Percentiles rank a stretch among this genome's conserved stretches.
These are phyloP conservation scores for Hemiprocne comata DNA, from an alignment of 2,113 vertebrate species.

Conservation along the genomic window DNA sequence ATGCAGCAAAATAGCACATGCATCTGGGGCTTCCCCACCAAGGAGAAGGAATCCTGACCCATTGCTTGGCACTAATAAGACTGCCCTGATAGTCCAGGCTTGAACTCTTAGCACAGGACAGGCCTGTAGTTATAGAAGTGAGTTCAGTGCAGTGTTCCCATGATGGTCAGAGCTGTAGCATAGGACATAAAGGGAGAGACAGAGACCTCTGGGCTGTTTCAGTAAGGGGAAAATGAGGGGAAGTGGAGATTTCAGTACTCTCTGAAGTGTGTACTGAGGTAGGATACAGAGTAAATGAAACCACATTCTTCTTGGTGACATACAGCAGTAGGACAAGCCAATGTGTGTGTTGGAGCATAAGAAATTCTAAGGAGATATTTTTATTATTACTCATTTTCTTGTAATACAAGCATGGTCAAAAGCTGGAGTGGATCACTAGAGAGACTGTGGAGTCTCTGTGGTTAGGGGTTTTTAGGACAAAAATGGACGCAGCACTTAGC, in stretches of 20 bases:
- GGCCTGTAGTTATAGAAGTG: neutral
- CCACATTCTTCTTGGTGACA: neutral
- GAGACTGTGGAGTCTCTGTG: neutral
- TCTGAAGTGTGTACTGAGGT: neutral
- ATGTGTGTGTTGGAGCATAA: neutral
- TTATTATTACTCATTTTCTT: neutral
- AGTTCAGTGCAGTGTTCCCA: neutral
- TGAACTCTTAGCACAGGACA: neutral
- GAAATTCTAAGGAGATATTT: neutral
- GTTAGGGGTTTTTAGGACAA: neutral
- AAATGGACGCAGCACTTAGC: neutral
- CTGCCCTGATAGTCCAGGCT: neutral
- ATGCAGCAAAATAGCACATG: neutral
- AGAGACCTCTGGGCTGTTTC: neutral
- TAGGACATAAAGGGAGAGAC: accelerated
- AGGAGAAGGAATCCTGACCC: neutral
- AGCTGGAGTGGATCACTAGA: neutral
- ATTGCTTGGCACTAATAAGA: neutral
- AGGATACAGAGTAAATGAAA: neutral
- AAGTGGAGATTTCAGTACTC: neutral
- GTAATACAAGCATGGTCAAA: accelerated
- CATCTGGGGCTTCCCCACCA: neutral
- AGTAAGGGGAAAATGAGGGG: accelerated
- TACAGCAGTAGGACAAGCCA: neutral
- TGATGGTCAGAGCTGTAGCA: accelerated